Percentiles rank a stretch among this genome's conserved stretches.
Evolutionary conservation across 2,888 invertebrate species (phyloP).

Genomic region (Pyrgus malvae): DNA sequence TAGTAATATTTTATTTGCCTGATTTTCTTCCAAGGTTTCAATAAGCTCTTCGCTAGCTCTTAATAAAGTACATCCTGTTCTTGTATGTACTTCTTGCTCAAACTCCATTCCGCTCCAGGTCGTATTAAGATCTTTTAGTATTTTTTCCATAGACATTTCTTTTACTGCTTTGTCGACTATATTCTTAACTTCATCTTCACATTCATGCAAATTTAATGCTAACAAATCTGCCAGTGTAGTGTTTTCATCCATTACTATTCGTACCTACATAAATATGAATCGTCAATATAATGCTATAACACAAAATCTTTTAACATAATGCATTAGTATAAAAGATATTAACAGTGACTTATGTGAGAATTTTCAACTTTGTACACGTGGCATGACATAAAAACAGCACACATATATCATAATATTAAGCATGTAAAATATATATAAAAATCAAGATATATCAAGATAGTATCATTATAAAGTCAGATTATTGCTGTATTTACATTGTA

Average conservation of each 20-base stretch:
- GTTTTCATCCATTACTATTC: conserved; percentile 95
- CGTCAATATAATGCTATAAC: neutral
- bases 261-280: conserved; percentile 82
- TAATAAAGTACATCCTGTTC: conserved; percentile 93
- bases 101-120: conserved; percentile 98
- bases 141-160: conserved; percentile 99
- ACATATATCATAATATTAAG: neutral
- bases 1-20: conserved; percentile 80
- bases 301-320: no score
- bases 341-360: no score
- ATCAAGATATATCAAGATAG: no score
- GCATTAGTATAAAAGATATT: no score
- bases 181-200: conserved; percentile 98
- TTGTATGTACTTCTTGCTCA: conserved; percentile 92
- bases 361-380: conserved; percentile 12
- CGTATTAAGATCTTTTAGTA: conserved; percentile 92
- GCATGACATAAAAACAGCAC: neutral
- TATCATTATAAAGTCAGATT: neutral
- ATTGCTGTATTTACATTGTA: conserved; percentile 13
- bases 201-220: conserved; percentile 95
- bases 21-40: conserved; percentile 98
- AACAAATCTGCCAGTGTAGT: conserved; percentile 96
- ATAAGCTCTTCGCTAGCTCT: conserved; percentile 97
- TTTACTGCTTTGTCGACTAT: conserved; percentile 99
- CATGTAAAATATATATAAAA: no score